Conservation (phyloP, 2,113 vertebrate genomes). For the cattle (Bos taurus) region ARS-UCD2.0 NC_037342.1:25604501-25605000, state of each 20-base stretch:
- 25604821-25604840: neutral
- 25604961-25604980: neutral
- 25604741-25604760: neutral
- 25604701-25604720: neutral
- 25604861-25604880: neutral
- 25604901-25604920: neutral
- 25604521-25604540: neutral
- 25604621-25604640: neutral
- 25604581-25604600: neutral
- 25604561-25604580: neutral
- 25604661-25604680: neutral
- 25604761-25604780: neutral
- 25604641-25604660: neutral
- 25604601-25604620: neutral
- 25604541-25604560: neutral
- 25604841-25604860: neutral
- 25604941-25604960: neutral
- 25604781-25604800: neutral
- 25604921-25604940: neutral
- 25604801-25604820: neutral
- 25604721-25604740: neutral
- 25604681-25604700: neutral
- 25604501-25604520: neutral
- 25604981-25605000: neutral
- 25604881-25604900: neutral